A percentile compares a stretch with the other conserved stretches of the same genome.
Conservation (phyloP, 2,113 vertebrate species). For the Mellivora capensis region DNA sequence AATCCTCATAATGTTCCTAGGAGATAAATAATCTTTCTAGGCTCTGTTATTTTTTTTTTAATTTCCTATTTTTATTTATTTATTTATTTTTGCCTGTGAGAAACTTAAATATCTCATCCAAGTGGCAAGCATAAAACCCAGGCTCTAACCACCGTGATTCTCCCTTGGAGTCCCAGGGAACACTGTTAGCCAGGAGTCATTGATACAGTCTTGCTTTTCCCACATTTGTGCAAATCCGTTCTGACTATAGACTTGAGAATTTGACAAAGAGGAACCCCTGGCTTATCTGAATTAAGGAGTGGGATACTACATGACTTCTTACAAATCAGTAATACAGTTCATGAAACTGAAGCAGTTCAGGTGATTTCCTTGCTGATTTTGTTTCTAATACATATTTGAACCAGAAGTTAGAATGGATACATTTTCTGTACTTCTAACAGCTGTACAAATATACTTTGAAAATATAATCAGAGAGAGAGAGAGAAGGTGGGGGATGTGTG, state of each 20-base stretch:
- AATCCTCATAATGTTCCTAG: background rate
- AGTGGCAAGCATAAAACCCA: background rate
- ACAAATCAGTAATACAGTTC: background rate
- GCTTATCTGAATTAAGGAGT: background rate
- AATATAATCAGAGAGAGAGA: background rate
- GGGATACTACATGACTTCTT: background rate
- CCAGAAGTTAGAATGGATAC: conserved; percentile 1
- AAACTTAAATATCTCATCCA: background rate
- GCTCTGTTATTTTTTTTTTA: background rate
- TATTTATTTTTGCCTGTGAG: background rate
- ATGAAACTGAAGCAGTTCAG: background rate
- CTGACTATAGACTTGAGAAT: background rate
- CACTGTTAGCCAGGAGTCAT: background rate
- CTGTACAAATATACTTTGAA: conserved; percentile 41
- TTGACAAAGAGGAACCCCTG: background rate
- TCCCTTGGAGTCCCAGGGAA: background rate
- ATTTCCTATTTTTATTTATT: background rate
- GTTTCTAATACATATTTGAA: background rate
- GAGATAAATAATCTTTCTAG: background rate
- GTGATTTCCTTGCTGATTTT: background rate
- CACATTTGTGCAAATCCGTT: background rate
- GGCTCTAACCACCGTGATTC: background rate
- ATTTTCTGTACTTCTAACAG: conserved; percentile 12
- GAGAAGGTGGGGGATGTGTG: background rate
- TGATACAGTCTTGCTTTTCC: background rate